These are phyloP conservation scores for Nowickia ferox DNA, from an alignment of 2,888 invertebrate genomes.

Conservation along the genomic window DNA sequence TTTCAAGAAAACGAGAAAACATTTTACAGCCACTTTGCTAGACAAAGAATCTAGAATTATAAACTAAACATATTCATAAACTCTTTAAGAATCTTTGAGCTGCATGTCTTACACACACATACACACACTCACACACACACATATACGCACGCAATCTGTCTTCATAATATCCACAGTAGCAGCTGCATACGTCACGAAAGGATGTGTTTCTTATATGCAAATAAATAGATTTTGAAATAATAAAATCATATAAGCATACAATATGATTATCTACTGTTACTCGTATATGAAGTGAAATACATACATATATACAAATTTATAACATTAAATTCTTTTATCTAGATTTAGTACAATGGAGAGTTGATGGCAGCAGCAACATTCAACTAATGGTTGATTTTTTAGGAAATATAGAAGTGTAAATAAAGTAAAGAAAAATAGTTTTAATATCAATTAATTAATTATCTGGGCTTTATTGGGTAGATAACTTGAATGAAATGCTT, in stretches of 20 bases:
- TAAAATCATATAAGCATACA: slow-evolving; percentile 39
- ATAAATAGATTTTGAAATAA: slow-evolving; percentile 33
- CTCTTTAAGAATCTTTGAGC: background rate
- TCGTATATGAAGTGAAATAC: background rate
- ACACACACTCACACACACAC: background rate
- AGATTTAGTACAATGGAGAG: too few species aligned
- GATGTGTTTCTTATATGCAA: background rate
- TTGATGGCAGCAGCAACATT: too few species aligned
- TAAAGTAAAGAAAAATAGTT: too few species aligned
- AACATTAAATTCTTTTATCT: background rate
- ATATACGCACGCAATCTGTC: background rate
- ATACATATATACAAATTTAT: background rate
- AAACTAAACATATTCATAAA: slow-evolving; percentile 10
- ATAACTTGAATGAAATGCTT: too few species aligned
- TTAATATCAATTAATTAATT: too few species aligned
- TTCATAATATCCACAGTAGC: background rate
- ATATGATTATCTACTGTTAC: slow-evolving; percentile 4
- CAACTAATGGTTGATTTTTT: too few species aligned
- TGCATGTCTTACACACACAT: too few species aligned
- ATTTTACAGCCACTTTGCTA: slow-evolving; percentile 53
- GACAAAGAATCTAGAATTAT: slow-evolving; percentile 3
- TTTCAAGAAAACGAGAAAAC: slow-evolving; percentile 51
- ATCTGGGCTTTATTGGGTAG: too few species aligned
- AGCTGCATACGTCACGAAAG: background rate
- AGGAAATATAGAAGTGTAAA: too few species aligned